Conservation (phyloP, 2,113 vertebrate species). For the Forbesichthys papilliferus region DNA sequence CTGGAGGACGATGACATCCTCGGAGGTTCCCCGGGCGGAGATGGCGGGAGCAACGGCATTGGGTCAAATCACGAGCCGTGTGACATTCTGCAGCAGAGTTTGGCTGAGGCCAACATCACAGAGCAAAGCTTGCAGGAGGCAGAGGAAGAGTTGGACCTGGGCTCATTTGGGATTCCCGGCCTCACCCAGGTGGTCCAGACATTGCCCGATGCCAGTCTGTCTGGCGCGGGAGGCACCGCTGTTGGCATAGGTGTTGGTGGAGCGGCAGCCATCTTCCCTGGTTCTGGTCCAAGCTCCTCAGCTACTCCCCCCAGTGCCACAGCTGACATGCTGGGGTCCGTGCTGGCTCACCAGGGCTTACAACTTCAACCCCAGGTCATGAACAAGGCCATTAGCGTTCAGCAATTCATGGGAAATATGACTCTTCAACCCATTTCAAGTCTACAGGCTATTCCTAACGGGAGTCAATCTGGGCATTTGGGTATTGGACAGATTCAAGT, state of each 20-base stretch:
- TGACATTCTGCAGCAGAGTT: constrained; percentile 96
- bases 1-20: constrained; percentile 93
- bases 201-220: constrained; percentile 79
- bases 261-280: constrained; percentile 81
- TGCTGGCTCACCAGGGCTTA: constrained; percentile 86
- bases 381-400: constrained; percentile 92
- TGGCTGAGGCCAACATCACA: constrained; percentile 97
- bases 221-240: constrained; percentile 62
- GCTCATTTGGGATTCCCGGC: constrained; percentile 88
- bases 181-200: constrained; percentile 87
- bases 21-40: constrained; percentile 80
- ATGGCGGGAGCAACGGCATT: constrained; percentile 75
- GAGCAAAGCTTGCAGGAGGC: constrained; percentile 93
- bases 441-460: constrained; percentile 88
- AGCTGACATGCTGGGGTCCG: constrained; percentile 86
- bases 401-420: constrained; percentile 93
- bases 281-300: constrained; percentile 65
- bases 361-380: constrained; percentile 91
- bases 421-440: constrained; percentile 92
- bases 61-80: constrained; percentile 85
- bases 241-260: constrained; percentile 76
- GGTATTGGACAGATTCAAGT: constrained; percentile 94
- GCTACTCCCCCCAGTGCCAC: constrained; percentile 67
- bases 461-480: constrained; percentile 84
- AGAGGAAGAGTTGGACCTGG: constrained; percentile 91